A percentile compares a stretch with the other conserved stretches of the same genome.
Evolutionary conservation across 2,888 invertebrate species (phyloP).

Genomic region (Dexiosoma caninum): DNA sequence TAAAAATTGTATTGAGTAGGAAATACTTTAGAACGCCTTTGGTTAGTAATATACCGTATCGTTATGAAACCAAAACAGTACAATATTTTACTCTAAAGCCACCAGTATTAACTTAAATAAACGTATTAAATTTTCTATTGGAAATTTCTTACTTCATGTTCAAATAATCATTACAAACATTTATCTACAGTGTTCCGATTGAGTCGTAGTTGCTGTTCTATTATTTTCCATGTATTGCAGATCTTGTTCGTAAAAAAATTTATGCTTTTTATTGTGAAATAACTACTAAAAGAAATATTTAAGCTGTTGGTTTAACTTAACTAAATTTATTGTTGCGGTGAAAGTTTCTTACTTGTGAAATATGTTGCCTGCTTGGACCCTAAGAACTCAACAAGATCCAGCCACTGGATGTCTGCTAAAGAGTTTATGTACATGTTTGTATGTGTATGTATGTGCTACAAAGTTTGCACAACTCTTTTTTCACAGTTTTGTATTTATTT

Average conservation of each 20-base stretch:
- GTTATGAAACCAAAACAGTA: too few relatives aligned
- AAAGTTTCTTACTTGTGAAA: constrained; percentile 54
- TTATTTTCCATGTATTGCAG: background rate
- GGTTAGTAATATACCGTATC: too few relatives aligned
- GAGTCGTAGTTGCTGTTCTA: too few relatives aligned
- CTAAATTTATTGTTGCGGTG: constrained; percentile 61
- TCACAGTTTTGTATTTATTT: constrained; percentile 26
- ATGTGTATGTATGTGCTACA: background rate
- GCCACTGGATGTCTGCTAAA: background rate
- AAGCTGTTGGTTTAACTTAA: constrained; percentile 49
- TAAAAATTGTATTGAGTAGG: too few relatives aligned
- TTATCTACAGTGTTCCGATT: too few relatives aligned
- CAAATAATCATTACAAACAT: too few relatives aligned
- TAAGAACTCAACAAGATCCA: background rate
- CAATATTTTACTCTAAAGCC: too few relatives aligned
- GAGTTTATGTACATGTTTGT: background rate
- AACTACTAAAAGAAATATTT: constrained; percentile 16
- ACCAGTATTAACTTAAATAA: too few relatives aligned
- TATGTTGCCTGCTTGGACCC: background rate
- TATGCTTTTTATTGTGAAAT: background rate
- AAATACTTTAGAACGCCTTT: too few relatives aligned
- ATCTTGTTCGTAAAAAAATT: background rate
- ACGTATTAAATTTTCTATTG: too few relatives aligned
- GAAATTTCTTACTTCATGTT: too few relatives aligned
- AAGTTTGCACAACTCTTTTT: background rate